Conservation (phyloP, 2,797 vertebrate genomes). For the Parauchenoglanis ngamensis region DNA sequence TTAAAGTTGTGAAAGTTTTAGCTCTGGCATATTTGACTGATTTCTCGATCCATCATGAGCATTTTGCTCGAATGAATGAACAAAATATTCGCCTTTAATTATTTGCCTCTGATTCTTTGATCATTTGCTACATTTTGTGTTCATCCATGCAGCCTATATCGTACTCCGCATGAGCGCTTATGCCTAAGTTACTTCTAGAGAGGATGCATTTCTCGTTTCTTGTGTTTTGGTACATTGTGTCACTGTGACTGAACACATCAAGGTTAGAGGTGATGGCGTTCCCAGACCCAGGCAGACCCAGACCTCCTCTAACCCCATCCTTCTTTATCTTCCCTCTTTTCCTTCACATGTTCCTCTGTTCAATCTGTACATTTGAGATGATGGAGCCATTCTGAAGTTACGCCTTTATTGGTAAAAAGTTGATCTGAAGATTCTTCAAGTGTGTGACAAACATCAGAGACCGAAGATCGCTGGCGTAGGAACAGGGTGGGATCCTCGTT, state of each 20-base stretch:
- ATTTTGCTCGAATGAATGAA: background rate
- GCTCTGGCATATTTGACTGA: too few relatives aligned
- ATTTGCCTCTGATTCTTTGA: background rate
- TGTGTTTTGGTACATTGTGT: background rate
- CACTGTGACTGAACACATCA: background rate
- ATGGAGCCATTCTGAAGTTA: background rate
- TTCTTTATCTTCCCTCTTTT: background rate
- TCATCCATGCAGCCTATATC: background rate
- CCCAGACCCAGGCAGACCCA: background rate
- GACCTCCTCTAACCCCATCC: background rate
- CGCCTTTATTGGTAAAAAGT: background rate
- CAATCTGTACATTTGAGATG: too few relatives aligned
- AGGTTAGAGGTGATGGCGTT: background rate
- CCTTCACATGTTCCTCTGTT: background rate
- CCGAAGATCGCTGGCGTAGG: background rate
- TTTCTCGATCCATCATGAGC: background rate
- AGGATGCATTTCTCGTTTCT: background rate
- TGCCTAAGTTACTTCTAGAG: background rate
- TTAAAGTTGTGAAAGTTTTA: background rate
- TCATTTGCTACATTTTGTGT: background rate
- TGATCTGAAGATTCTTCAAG: background rate
- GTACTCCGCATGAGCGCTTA: too few relatives aligned
- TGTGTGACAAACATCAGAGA: background rate
- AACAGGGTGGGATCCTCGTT: too few relatives aligned
- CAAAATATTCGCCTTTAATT: background rate